Base-by-base conservation (phyloP, 2,888 invertebrate species). In the Argyresthia albistria region DNA sequence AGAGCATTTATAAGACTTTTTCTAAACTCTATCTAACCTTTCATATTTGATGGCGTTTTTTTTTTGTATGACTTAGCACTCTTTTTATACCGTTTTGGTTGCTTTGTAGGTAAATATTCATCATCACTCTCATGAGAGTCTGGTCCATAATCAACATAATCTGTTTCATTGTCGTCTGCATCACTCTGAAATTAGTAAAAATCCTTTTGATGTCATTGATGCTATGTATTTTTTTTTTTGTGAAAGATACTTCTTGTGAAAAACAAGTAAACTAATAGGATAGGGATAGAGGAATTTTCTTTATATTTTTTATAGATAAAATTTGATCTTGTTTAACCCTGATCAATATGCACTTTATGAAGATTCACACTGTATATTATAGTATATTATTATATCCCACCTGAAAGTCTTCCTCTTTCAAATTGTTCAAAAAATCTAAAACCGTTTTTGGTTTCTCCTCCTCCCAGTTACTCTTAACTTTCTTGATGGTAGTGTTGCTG, bases 361-460 rank as follows among this genome's bases (percentile, higher is more conserved):
- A 4, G 25, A 25, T 4, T 25, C 6, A 25, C 25, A 4, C 3
- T 25, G 25, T 2, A 25, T 4, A 6, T 25, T 25, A 6, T 25
- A 25, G 25, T 25, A 25, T 6, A 25, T 2, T 25, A 25, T 4
- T 4, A 6, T 2, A 25, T 25, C 39, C 46, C 12, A 46, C 46
- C 46, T 46, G 54, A 45, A 46, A n/a, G 7, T 53, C 55, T 53
- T 70, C 69, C 15, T 64, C 60, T 58, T 70, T 69, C 16, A 74
- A 65, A 45, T 67, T 63, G 54, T 71, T 62, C 2, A 76, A 58
- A 57, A 73, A 74, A 49, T 75, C 73, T 42, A 64, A 58, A 2
- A 70, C 66, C 15, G 69, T 64, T 46, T 71, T 51, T 8, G 65
- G 56, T 53, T 60, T 48, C 14, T 43, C n/a, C 8, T 50, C 35